Evolutionary conservation across 2,113 vertebrate genomes (phyloP).

Genomic region (Amphilophus citrinellus): DNA sequence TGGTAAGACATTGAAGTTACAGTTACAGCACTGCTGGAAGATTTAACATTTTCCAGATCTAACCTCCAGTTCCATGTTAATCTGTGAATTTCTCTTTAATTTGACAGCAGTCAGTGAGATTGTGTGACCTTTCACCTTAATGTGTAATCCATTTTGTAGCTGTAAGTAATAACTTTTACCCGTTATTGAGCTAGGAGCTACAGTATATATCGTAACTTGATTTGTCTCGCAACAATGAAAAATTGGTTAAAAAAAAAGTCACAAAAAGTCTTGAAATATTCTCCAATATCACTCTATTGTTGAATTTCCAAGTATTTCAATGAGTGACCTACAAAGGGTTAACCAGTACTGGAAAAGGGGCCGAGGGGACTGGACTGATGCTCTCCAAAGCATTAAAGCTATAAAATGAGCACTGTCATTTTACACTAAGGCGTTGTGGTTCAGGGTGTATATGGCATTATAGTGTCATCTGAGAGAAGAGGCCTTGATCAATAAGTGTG

Average conservation of each 20-base stretch:
- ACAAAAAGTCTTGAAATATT: no score
- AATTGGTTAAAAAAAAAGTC: no score
- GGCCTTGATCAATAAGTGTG: conserved; percentile 39
- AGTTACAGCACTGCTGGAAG: not conserved
- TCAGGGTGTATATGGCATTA: conserved; percentile 2
- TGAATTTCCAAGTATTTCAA: no score
- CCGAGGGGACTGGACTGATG: not conserved
- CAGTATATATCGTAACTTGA: no score
- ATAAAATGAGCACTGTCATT: conserved; percentile 37
- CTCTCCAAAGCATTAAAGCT: conserved; percentile 5
- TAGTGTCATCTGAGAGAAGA: not conserved
- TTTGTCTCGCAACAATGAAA: no score
- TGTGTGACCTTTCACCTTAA: conserved; percentile 1
- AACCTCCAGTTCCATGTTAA: not conserved
- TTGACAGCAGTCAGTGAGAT: not conserved
- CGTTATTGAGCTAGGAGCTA: no score
- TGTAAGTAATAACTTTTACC: conserved; percentile 4
- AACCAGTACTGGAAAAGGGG: not conserved
- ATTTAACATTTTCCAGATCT: not conserved
- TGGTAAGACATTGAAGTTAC: no score
- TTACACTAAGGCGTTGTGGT: not conserved
- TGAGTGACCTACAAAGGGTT: no score
- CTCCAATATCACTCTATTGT: no score
- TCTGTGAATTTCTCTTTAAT: not conserved
- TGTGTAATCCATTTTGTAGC: not conserved